These are phyloP conservation scores for Gymnoscopelus microlampas DNA, from an alignment of 2,797 vertebrate species.

Conservation along the genomic window DNA sequence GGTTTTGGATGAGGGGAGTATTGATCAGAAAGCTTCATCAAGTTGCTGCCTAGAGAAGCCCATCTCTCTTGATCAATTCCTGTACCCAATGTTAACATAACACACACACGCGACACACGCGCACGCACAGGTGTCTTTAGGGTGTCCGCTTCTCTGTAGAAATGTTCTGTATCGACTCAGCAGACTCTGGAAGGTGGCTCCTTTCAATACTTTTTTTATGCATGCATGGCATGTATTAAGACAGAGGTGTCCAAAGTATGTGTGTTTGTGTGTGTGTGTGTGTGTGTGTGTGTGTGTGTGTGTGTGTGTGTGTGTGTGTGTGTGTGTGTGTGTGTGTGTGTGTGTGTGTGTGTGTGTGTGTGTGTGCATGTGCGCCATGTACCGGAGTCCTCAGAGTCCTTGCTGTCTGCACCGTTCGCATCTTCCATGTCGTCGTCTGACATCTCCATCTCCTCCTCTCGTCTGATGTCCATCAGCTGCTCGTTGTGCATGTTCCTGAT, in stretches of 20 bases:
- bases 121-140: background rate
- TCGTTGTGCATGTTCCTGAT: constrained; percentile 96
- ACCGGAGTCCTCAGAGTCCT: constrained; percentile 90
- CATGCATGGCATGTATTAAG: background rate
- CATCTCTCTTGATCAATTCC: constrained; percentile 61
- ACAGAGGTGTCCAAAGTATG: too few relatives aligned
- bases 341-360: background rate
- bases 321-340: background rate
- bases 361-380: constrained; percentile 38
- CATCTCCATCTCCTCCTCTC: constrained; percentile 99
- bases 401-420: constrained; percentile 78
- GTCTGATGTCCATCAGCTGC: constrained; percentile 95
- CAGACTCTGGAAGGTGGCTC: constrained; percentile 4
- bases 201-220: background rate
- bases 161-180: background rate
- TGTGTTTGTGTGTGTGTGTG: too few relatives aligned
- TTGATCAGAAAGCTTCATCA: constrained; percentile 76
- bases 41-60: constrained; percentile 65
- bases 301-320: too few relatives aligned
- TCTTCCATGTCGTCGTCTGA: constrained; percentile 96
- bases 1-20: constrained; percentile 68
- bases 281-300: too few relatives aligned
- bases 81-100: constrained; percentile 66
- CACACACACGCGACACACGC: background rate
- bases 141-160: too few relatives aligned